Conservation (phyloP, 2,888 invertebrate genomes). For the Ariolimax columbianus region DNA sequence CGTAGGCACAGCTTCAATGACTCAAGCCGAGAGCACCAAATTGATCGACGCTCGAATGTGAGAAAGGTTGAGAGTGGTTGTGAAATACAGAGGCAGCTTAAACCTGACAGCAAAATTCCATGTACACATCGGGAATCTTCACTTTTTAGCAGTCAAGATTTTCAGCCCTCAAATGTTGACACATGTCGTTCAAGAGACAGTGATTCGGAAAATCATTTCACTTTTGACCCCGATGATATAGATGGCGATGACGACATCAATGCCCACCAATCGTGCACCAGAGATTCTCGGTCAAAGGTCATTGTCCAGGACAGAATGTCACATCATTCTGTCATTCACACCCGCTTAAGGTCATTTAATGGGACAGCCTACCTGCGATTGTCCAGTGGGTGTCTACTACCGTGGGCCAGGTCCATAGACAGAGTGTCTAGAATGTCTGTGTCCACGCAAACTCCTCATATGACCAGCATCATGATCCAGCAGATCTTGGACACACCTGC, state of each 20-base stretch:
- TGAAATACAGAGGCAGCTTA: background rate
- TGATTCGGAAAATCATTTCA: slow-evolving; percentile 25
- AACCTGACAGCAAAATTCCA: background rate
- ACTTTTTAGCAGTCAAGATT: background rate
- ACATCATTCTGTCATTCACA: background rate
- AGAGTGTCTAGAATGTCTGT: slow-evolving; percentile 32
- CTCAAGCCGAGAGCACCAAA: background rate
- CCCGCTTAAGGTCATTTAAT: background rate
- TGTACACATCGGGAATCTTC: background rate
- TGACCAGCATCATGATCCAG: slow-evolving; percentile 60
- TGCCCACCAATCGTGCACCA: background rate
- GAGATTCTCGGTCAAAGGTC: background rate
- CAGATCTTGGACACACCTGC: slow-evolving; percentile 57
- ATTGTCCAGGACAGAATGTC: background rate
- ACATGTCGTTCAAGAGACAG: slow-evolving; percentile 1
- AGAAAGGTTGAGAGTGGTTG: background rate
- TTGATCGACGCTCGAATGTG: background rate
- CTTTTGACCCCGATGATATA: slow-evolving; percentile 40
- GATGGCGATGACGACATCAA: slow-evolving; percentile 17
- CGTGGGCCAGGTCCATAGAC: slow-evolving; percentile 7
- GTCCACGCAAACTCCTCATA: slow-evolving; percentile 69
- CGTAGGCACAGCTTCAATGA: slow-evolving; percentile 15
- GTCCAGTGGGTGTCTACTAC: slow-evolving; percentile 22
- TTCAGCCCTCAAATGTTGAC: slow-evolving; percentile 17
- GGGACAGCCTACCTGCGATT: slow-evolving; percentile 19